Evolutionary conservation across 2,888 invertebrate genomes (phyloP).

Genomic region (Drosophila basisetae): DNA sequence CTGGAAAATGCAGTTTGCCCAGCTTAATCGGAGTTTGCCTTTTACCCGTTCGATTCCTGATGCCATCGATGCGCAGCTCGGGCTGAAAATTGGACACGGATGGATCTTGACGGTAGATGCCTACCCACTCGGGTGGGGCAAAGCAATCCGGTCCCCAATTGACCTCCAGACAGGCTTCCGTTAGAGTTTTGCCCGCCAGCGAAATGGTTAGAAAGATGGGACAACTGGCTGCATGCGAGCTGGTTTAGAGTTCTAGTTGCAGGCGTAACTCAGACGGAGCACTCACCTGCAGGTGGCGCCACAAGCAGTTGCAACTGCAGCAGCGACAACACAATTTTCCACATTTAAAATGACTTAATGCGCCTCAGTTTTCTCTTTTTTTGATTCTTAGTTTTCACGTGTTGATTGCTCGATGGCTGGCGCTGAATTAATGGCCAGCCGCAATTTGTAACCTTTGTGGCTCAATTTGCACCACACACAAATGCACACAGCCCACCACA

Average conservation of each 20-base stretch:
- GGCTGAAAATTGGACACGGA: constrained; percentile 78
- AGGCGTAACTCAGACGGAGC: background rate
- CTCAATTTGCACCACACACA: constrained; percentile 26
- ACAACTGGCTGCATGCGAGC: constrained; percentile 67
- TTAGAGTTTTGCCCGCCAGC: constrained; percentile 76
- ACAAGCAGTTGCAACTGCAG: constrained; percentile 43
- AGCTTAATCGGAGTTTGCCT: constrained; percentile 82
- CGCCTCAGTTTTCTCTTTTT: background rate
- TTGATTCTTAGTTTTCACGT: constrained; percentile 15
- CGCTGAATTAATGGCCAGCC: constrained; percentile 32
- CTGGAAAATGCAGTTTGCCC: constrained; percentile 87
- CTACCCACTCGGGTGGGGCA: constrained; percentile 83
- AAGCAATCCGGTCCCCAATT: constrained; percentile 84
- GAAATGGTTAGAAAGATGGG: constrained; percentile 83
- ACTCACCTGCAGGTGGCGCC: constrained; percentile 43
- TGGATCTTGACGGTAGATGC: constrained; percentile 83
- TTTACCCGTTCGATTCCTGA: constrained; percentile 86
- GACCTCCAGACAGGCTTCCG: constrained; percentile 80
- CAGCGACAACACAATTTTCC: constrained; percentile 21
- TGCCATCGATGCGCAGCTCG: constrained; percentile 68
- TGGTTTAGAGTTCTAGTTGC: background rate
- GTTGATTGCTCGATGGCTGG: constrained; percentile 36
- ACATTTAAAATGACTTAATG: constrained; percentile 21
- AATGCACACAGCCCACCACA: background rate
- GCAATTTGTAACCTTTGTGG: constrained; percentile 47